A percentile compares a stretch with the other conserved stretches of the same genome.
phyloP scores from a whole-genome alignment of 2,888 invertebrate genomes.

The Spodoptera littoralis region DNA sequence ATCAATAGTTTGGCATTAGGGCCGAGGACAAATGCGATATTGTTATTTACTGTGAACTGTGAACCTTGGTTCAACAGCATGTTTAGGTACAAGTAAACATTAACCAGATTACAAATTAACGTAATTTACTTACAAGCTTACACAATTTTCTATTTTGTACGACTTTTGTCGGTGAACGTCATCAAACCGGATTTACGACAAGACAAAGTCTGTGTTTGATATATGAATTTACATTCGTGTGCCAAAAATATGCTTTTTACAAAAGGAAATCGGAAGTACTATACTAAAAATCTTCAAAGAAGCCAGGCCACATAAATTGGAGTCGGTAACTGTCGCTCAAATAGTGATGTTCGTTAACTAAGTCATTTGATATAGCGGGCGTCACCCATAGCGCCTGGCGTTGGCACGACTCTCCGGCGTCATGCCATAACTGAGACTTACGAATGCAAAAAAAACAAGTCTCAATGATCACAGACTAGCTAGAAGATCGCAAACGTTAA shows the following conservation, averaged over 20 bases:
- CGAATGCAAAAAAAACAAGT: constrained; percentile 28
- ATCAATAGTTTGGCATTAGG: constrained; percentile 22
- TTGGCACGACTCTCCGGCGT: constrained; percentile 35
- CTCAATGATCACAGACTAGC: constrained; percentile 16
- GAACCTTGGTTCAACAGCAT: constrained; percentile 1
- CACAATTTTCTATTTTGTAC: no score
- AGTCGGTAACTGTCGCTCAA: constrained; percentile 26
- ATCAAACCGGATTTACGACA: no score
- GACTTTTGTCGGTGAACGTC: no score
- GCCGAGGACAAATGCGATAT: constrained; percentile 9
- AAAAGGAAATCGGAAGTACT: constrained; percentile 9
- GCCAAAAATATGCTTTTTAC: constrained; percentile 6
- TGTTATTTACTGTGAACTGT: constrained; percentile 6
- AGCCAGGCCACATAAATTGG: constrained; percentile 11
- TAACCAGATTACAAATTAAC: not conserved
- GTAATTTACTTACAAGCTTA: not conserved
- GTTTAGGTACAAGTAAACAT: not conserved
- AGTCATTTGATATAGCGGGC: constrained; percentile 25
- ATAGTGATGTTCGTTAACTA: constrained; percentile 13
- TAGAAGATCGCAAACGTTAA: no score
- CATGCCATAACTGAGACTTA: constrained; percentile 27
- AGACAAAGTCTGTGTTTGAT: no score
- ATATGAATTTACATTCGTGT: not conserved
- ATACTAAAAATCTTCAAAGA: constrained; percentile 24
- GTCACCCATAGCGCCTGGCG: constrained; percentile 33